Evolutionary conservation across 2,797 vertebrate genomes (phyloP).

Genomic region (Limnodromus scolopaceus): DNA sequence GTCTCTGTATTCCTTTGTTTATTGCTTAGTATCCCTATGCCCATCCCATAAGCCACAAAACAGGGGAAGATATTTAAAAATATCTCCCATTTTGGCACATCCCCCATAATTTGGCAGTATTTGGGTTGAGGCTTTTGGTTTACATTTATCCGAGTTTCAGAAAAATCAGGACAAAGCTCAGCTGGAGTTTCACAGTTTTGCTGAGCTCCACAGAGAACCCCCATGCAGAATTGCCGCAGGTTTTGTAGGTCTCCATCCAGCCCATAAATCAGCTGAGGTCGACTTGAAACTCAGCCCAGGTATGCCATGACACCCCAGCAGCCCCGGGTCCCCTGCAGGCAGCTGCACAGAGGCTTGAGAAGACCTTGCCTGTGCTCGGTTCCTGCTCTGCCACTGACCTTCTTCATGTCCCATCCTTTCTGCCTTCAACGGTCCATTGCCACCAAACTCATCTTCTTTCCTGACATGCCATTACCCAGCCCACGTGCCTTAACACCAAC

Average conservation of each 20-base stretch:
- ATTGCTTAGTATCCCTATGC: not conserved
- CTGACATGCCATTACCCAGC: not conserved
- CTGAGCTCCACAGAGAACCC: not conserved
- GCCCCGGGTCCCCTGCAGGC: not conserved
- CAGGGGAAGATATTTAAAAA: slow-evolving; percentile 23
- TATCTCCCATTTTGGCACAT: not conserved
- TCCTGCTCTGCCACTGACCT: not conserved
- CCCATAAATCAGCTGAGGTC: slow-evolving; percentile 23
- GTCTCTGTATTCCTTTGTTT: slow-evolving; percentile 40
- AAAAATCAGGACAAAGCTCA: slow-evolving; percentile 57
- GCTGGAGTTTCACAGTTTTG: slow-evolving; percentile 32
- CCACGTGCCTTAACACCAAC: accelerated
- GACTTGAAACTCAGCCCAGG: not conserved
- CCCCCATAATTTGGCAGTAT: slow-evolving; percentile 27
- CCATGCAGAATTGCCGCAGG: not conserved
- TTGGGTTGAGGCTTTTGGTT: slow-evolving; percentile 51
- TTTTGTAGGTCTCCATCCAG: slow-evolving; percentile 20
- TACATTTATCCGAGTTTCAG: not conserved
- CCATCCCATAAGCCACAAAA: slow-evolving; percentile 22
- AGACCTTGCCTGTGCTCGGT: accelerated
- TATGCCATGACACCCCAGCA: not conserved
- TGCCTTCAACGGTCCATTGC: not conserved
- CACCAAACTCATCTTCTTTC: not conserved
- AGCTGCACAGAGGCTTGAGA: not conserved
- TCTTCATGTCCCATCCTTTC: not conserved